phyloP scores from a whole-genome alignment of 2,113 vertebrate species.

The Thymallus thymallus region DNA sequence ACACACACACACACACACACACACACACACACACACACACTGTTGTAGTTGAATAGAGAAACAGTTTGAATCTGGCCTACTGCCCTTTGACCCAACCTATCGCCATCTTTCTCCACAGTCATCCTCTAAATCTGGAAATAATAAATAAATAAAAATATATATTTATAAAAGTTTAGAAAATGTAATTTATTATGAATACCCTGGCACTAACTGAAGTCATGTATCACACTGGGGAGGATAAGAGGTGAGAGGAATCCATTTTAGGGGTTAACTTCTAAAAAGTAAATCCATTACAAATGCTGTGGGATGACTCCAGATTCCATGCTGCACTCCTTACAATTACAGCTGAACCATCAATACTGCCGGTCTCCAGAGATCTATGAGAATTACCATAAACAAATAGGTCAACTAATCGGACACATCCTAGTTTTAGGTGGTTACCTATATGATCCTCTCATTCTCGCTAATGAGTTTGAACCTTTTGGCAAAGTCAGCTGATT shows the following conservation, averaged over 20 bases:
- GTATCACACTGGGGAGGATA: too few relatives aligned
- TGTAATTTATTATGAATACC: too few relatives aligned
- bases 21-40: background rate
- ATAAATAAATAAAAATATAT: too few relatives aligned
- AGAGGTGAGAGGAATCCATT: constrained; percentile 8
- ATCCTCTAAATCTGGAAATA: too few relatives aligned
- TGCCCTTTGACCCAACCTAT: too few relatives aligned
- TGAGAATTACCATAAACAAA: constrained; percentile 67
- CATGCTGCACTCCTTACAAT: constrained; percentile 57
- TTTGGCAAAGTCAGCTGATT: constrained; percentile 47
- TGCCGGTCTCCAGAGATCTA: constrained; percentile 53
- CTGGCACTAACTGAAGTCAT: too few relatives aligned
- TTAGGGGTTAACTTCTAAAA: constrained; percentile 53
- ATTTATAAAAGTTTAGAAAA: too few relatives aligned
- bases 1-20: background rate
- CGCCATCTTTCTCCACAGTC: too few relatives aligned
- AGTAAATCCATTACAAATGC: constrained; percentile 52
- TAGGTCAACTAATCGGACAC: constrained; percentile 62
- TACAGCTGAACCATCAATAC: constrained; percentile 63
- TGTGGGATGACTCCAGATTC: constrained; percentile 62
- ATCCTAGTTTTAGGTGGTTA: constrained; percentile 29
- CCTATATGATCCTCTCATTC: constrained; percentile 25
- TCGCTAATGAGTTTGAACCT: constrained; percentile 42
- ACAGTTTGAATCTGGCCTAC: too few relatives aligned
- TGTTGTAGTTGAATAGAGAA: too few relatives aligned